phyloP scores from a whole-genome alignment of 2,888 invertebrate species.

The Lochmaea crataegi region DNA sequence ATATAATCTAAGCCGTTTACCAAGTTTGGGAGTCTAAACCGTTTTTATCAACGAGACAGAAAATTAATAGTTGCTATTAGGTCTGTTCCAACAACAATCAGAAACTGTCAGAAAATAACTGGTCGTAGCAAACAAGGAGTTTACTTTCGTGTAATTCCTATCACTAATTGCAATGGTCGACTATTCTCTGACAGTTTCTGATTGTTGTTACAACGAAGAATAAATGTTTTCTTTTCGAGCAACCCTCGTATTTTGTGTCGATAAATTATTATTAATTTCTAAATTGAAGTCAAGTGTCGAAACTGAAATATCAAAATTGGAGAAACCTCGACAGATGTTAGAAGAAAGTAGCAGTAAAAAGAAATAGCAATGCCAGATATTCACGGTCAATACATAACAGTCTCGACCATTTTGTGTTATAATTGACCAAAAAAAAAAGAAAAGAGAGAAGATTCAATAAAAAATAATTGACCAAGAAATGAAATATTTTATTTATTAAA shows the following conservation, averaged over 20 bases:
- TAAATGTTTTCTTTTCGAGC: background rate
- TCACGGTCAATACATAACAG: constrained; percentile 13
- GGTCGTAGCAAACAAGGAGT: too few species aligned
- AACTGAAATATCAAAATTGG: constrained; percentile 44
- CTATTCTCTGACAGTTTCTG: too few species aligned
- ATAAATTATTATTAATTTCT: background rate
- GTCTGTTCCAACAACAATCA: too few species aligned
- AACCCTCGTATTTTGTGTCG: background rate
- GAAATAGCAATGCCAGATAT: constrained; percentile 14
- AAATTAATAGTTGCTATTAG: too few species aligned
- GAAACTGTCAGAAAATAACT: too few species aligned
- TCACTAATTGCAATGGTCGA: too few species aligned
- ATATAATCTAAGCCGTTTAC: background rate
- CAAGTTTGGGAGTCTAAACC: background rate
- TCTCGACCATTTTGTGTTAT: background rate
- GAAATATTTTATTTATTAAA: too few species aligned
- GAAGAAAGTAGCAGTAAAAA: constrained; percentile 49
- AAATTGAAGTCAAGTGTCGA: constrained; percentile 18
- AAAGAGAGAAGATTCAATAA: too few species aligned
- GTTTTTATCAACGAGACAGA: background rate
- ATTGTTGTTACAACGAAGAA: too few species aligned
- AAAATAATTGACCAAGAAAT: too few species aligned
- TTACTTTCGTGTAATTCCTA: too few species aligned
- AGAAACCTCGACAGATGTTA: constrained; percentile 54
- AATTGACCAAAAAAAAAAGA: too few species aligned